phyloP scores from a whole-genome alignment of 2,113 vertebrate genomes.

The Sinocyclocheilus rhinocerous region DNA sequence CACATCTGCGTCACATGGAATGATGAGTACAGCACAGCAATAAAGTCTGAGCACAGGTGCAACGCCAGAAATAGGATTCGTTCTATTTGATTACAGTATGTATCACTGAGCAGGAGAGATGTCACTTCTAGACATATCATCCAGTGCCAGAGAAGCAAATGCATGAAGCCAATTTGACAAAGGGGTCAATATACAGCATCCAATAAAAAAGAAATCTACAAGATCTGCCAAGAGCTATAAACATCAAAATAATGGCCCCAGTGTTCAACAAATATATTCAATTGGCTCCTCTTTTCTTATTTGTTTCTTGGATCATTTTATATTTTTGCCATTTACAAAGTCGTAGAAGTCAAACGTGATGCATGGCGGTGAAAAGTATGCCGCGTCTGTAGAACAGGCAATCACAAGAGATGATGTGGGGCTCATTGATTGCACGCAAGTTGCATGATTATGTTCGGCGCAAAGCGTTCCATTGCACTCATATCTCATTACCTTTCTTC shows the following conservation, averaged over 20 bases:
- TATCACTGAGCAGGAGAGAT: conserved; percentile 48
- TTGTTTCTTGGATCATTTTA: conserved; percentile 24
- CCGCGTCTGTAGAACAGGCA: conserved; percentile 23
- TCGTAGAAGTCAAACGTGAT: conserved; percentile 35
- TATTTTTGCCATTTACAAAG: conserved; percentile 40
- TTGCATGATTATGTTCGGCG: conserved; percentile 45
- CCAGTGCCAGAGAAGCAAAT: conserved; percentile 46
- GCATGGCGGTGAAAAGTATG: conserved; percentile 10
- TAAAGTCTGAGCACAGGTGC: conserved; percentile 61
- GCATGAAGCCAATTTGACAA: conserved; percentile 54
- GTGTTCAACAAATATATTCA: conserved; percentile 37
- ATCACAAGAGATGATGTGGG: conserved; percentile 44
- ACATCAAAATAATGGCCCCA: conserved; percentile 51
- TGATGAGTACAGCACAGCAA: conserved; percentile 46
- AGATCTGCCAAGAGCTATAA: conserved; percentile 49
- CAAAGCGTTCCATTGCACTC: conserved; percentile 29
- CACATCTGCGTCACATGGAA: conserved; percentile 44
- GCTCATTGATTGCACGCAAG: conserved; percentile 44
- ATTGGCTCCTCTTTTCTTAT: conserved; percentile 41
- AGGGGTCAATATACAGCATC: conserved; percentile 53
- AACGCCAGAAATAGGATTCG: conserved; percentile 50
- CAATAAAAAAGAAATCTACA: conserved; percentile 50
- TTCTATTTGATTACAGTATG: conserved; percentile 57
- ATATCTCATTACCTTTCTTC: conserved; percentile 45
- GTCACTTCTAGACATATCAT: conserved; percentile 55